These are phyloP conservation scores for Clostera curtula DNA, from an alignment of 2,888 invertebrate genomes.

Conservation along the genomic window DNA sequence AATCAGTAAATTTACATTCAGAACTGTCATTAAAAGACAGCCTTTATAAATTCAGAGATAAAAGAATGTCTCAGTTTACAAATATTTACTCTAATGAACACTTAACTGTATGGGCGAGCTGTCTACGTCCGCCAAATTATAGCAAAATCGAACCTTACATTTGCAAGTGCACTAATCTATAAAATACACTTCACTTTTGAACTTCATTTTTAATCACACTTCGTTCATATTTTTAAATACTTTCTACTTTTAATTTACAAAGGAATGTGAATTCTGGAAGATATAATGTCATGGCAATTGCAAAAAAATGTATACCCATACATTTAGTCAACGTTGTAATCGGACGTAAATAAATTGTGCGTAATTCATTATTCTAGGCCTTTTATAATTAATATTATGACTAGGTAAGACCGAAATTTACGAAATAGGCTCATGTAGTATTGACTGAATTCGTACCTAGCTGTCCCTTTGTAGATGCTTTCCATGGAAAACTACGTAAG, in stretches of 20 bases:
- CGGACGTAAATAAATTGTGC: slow-evolving; percentile 53
- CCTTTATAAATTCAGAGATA: slow-evolving; percentile 51
- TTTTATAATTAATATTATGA: slow-evolving; percentile 62
- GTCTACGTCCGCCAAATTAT: slow-evolving; percentile 48
- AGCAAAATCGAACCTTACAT: slow-evolving; percentile 62
- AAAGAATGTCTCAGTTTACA: slow-evolving; percentile 58
- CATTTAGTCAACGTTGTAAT: slow-evolving; percentile 19
- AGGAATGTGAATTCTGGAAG: slow-evolving; percentile 67
- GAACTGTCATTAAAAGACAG: slow-evolving; percentile 61
- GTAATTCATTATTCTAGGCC: slow-evolving; percentile 54
- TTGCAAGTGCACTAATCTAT: slow-evolving; percentile 49
- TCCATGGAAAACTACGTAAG: no score
- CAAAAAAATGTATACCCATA: slow-evolving; percentile 15
- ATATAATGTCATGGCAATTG: slow-evolving; percentile 32
- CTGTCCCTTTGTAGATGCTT: no score
- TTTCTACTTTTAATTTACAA: slow-evolving; percentile 38
- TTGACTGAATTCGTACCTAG: no score
- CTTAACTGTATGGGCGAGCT: slow-evolving; percentile 59
- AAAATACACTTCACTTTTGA: slow-evolving; percentile 53
- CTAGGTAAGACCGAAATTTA: slow-evolving; percentile 55
- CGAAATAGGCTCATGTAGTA: no score
- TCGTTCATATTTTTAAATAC: slow-evolving; percentile 34
- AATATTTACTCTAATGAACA: slow-evolving; percentile 69
- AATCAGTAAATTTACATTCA: slow-evolving; percentile 55
- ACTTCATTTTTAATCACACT: slow-evolving; percentile 65